Evolutionary conservation across 2,888 invertebrate species (phyloP), one percentile per base, ranked within the genome.

Genomic region (Dicyrtoma fusca): DNA sequence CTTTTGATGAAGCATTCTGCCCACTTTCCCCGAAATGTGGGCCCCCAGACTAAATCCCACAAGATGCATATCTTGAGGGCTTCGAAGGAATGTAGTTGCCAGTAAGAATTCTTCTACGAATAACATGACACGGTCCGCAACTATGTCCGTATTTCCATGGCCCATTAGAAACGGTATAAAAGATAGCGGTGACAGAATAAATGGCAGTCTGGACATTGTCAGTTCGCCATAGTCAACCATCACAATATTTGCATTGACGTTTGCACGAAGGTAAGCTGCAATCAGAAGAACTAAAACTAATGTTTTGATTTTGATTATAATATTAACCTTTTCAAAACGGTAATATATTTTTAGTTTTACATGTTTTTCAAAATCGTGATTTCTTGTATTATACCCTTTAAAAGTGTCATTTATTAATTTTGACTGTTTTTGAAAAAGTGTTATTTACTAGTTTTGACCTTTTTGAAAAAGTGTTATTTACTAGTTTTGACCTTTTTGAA

Each of bases 201-300:
- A 55, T 6, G 74, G 74, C 0, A 66, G 25, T 21, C 44, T 64
- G 1, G 71, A 68, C 1, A 61, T 45, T 8, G 74, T 64, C 25
- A 74, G 49, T 14, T 45, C 14, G 0, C 71, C 71, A 53, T 74
- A 74, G 34, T 74, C 71, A 3, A 71, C 74, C 62, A 74, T 71
- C 10, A 74, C 62, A 6, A 71, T 19, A 51, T 74, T 74, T n/a
- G 71, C 65, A 1, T 47, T 25, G 19, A 26, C 34, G 14, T 44
- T 17, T 5, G 4, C 19, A 5, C 10, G 17, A 1, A 61, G 19
- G 19, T 44, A 61, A 1, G 61, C 61, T 61, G 21, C 2, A 61
- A 4, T 26, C n/a, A n/a, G n/a, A n/a, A n/a, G n/a, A n/a, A n/a
- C n/a, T n/a, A n/a, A n/a, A n/a, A n/a, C n/a, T n/a, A n/a, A n/a